Conservation (phyloP, 2,797 vertebrate genomes). For the Argya squamiceps region DNA sequence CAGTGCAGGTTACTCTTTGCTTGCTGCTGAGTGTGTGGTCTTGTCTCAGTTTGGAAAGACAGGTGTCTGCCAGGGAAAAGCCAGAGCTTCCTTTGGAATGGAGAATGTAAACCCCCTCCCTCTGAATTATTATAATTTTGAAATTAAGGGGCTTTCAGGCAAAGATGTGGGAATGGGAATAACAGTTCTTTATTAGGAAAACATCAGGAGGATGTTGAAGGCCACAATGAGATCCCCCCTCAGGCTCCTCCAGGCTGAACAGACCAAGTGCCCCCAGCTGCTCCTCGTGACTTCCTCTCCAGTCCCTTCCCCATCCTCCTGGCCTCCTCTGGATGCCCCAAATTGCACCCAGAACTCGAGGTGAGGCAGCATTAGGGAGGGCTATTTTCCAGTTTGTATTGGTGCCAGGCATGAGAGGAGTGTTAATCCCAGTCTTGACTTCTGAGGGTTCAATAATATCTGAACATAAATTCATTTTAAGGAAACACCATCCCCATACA, state of each 20-base stretch:
- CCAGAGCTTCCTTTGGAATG: background rate
- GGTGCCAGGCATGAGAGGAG: background rate
- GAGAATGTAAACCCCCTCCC: background rate
- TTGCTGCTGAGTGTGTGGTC: background rate
- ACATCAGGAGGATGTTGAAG: accelerated
- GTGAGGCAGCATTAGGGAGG: accelerated
- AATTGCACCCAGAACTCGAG: accelerated
- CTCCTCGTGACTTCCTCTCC: background rate
- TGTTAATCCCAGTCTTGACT: accelerated
- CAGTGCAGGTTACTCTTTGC: background rate
- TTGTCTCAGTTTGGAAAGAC: background rate
- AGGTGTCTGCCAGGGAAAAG: background rate
- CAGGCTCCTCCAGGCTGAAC: background rate
- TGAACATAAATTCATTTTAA: background rate
- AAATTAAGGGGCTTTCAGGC: background rate
- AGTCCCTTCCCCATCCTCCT: background rate
- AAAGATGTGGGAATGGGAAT: background rate
- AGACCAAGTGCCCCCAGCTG: background rate
- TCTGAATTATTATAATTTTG: background rate
- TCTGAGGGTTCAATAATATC: background rate
- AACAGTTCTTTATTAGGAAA: background rate
- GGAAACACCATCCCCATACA: accelerated
- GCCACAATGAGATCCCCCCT: accelerated
- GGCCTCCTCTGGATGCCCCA: background rate
- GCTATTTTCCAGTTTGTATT: accelerated